Evolutionary conservation across 30 jellyfish, hydroid and myxozoan species (phyloP), one percentile per base, ranked within the genome.

Genomic region (Aurelia aurita): DNA sequence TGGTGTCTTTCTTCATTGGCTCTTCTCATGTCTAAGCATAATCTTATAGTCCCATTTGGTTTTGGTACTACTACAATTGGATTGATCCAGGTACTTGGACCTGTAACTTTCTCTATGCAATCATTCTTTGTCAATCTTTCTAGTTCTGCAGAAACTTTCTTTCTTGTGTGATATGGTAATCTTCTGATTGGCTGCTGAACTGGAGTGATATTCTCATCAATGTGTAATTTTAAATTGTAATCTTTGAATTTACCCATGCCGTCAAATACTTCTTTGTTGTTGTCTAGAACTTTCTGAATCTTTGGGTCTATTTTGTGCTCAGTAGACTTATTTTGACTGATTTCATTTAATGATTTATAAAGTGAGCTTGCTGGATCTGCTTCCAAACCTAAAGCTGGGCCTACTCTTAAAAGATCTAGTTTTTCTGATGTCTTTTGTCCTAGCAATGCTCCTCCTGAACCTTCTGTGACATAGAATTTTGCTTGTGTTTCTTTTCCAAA

Each of bases 11-110:
- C 86, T 76, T 57, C 87, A 76, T 67, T 65, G 69, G 85, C 80
- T 54, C 91, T 55, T 61, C 78, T 64, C 43, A 5, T 5, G 43
- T 31, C 43, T 31, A 31, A 31, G 43, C 43, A 31, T 31, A 31
- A 31, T 35, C 47, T 35, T 3, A 35, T 35, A 35, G 8, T 35
- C 11, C 47, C 47, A 35, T 35, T 35, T 3, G 47, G 47, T 35
- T 35, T 35, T 35, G 47, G 47, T 2, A 35, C 47, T 35, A 35
- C 47, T 35, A 80, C 91, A n/a, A 81, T 69, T 31, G 80, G 80
- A 25, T 18, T 61, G 28, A 81, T 69, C 69, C 91, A 81, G 69
- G 91, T 27, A 0, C 83, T 69, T 46, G 91, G 85, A 60, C 91
- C 84, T 28, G 47, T 53, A 31, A 61, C 65, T 69, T 81, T 69